phyloP scores from a whole-genome alignment of 2,113 vertebrate species.

The Corynorhinus townsendii region DNA sequence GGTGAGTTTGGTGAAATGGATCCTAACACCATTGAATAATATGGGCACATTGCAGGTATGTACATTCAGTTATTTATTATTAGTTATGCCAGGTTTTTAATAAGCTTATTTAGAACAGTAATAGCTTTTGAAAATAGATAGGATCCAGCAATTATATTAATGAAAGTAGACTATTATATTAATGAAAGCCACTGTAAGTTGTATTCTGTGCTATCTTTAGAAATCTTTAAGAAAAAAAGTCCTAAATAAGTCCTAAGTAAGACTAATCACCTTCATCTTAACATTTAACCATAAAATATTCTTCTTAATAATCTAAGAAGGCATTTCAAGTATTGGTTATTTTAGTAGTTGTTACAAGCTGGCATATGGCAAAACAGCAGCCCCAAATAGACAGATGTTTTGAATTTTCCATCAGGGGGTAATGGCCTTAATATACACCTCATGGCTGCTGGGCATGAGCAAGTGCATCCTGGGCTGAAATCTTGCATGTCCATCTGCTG shows the following conservation, averaged over 20 bases:
- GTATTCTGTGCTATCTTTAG: not conserved
- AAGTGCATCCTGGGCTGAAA: slow-evolving; percentile 38
- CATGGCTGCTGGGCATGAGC: slow-evolving; percentile 59
- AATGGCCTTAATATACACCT: slow-evolving; percentile 58
- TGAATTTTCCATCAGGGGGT: slow-evolving; percentile 58
- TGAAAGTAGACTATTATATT: not conserved
- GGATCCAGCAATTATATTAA: not conserved
- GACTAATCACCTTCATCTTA: not conserved
- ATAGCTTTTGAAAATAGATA: not conserved
- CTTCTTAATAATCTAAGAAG: not conserved
- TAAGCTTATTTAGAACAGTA: not conserved
- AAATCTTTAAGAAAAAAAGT: not conserved
- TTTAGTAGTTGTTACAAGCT: slow-evolving; percentile 8
- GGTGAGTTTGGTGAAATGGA: not conserved
- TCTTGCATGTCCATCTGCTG: slow-evolving; percentile 68
- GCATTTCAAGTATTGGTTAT: slow-evolving; percentile 40
- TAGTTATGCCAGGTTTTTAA: not conserved
- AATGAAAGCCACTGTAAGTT: not conserved
- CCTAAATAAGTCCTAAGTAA: not conserved
- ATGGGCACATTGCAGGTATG: not conserved
- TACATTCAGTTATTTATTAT: not conserved
- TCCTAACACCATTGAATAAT: not conserved
- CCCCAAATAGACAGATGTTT: slow-evolving; percentile 67
- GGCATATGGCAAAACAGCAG: slow-evolving; percentile 43
- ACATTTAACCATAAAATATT: not conserved